Conservation (phyloP, 2,113 vertebrate genomes). For the Misgurnus anguillicaudatus region DNA sequence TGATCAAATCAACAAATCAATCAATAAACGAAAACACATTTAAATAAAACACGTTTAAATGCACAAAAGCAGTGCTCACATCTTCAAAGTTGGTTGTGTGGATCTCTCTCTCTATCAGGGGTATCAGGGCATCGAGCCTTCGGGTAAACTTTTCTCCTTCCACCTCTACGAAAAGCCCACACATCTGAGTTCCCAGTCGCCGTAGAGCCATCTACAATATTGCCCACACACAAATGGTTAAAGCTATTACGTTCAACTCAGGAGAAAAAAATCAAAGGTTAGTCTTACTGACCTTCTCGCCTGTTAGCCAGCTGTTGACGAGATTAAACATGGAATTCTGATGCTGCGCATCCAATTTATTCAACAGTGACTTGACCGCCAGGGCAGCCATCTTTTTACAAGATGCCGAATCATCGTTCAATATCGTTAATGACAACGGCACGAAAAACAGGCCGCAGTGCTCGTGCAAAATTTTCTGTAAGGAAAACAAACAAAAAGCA, state of each 20-base stretch:
- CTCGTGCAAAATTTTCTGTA: conserved; percentile 80
- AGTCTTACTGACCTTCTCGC: conserved; percentile 79
- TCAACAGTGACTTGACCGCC: conserved; percentile 82
- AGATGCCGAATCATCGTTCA: conserved; percentile 86
- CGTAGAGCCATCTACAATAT: conserved; percentile 75
- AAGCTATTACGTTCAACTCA: neutral
- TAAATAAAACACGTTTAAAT: neutral
- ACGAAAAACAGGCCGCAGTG: conserved; percentile 88
- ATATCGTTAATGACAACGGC: conserved; percentile 85
- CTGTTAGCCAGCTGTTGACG: conserved; percentile 81
- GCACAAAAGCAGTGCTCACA: conserved; percentile 71
- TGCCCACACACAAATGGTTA: neutral
- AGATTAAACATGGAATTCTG: conserved; percentile 82
- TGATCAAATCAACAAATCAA: conserved; percentile 54
- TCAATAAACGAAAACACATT: no score
- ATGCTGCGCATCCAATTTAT: conserved; percentile 75
- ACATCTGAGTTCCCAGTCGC: conserved; percentile 85
- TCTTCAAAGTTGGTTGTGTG: conserved; percentile 80
- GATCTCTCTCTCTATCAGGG: conserved; percentile 83
- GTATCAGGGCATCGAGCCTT: conserved; percentile 80
- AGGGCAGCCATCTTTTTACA: conserved; percentile 94
- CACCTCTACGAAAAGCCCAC: conserved; percentile 89
- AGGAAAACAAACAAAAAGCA: neutral
- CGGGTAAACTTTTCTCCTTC: conserved; percentile 81
- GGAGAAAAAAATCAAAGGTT: neutral